Conservation (phyloP, 2,797 vertebrate species). For the Acanthornis magna region DNA sequence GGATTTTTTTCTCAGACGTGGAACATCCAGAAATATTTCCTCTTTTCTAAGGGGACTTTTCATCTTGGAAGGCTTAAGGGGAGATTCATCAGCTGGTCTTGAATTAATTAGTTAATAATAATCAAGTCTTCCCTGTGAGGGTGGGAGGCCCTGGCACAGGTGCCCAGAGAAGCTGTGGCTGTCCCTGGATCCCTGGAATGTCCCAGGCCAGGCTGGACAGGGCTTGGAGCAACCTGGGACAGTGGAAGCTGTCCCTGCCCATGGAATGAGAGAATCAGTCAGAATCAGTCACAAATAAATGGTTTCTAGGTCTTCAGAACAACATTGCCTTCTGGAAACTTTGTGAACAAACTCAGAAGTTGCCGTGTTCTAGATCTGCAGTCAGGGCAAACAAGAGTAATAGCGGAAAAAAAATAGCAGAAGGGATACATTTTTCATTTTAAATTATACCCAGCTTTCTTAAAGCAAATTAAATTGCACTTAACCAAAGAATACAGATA, state of each 20-base stretch:
- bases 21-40: background rate
- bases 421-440: conserved; percentile 17
- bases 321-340: background rate
- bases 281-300: background rate
- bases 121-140: background rate
- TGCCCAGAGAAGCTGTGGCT: background rate
- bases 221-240: background rate
- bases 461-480: conserved; percentile 62
- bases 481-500: conserved; percentile 56
- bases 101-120: background rate
- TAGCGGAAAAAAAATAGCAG: background rate
- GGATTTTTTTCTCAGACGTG: background rate
- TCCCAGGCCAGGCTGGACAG: background rate
- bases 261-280: background rate
- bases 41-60: background rate
- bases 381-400: background rate
- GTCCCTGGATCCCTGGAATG: background rate
- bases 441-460: conserved; percentile 21
- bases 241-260: background rate
- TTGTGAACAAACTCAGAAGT: background rate
- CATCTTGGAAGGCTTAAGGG: background rate
- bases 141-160: background rate
- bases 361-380: background rate
- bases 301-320: background rate
- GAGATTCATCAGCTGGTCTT: background rate